A percentile compares a stretch with the other conserved stretches of the same genome.
Conservation (phyloP, 2,797 vertebrate genomes). For the Danio aesculapii region DNA sequence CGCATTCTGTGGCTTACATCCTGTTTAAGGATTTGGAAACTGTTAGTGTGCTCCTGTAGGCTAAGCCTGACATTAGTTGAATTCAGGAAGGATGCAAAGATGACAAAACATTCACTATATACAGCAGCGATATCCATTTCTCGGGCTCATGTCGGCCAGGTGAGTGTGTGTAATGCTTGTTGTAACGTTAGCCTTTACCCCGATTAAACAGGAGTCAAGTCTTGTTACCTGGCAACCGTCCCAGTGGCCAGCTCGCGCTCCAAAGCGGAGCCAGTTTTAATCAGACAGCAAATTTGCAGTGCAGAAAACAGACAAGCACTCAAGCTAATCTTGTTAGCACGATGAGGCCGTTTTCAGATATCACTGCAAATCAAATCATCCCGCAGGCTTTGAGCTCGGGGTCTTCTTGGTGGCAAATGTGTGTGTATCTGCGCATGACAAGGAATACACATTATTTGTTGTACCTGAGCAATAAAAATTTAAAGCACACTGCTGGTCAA, state of each 20-base stretch:
- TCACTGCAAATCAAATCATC: slow-evolving; percentile 90
- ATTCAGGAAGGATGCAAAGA: not conserved
- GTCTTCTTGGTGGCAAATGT: slow-evolving; percentile 57
- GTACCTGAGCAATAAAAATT: slow-evolving; percentile 31
- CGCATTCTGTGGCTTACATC: slow-evolving; percentile 27
- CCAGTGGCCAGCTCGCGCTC: slow-evolving; percentile 78
- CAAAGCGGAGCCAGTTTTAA: slow-evolving; percentile 81
- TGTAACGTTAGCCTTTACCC: slow-evolving; percentile 69
- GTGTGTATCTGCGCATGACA: slow-evolving; percentile 44
- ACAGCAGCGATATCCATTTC: not conserved
- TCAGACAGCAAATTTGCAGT: slow-evolving; percentile 85
- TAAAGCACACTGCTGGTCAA: slow-evolving; percentile 3
- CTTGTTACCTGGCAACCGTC: slow-evolving; percentile 87
- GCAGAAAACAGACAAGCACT: slow-evolving; percentile 86
- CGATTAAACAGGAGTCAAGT: slow-evolving; percentile 75
- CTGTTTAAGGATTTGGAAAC: slow-evolving; percentile 38
- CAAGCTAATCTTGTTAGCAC: slow-evolving; percentile 89
- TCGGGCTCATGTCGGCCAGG: slow-evolving; percentile 1
- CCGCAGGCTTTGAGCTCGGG: slow-evolving; percentile 80
- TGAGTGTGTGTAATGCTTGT: slow-evolving; percentile 60
- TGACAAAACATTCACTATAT: not conserved
- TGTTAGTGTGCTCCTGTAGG: not conserved
- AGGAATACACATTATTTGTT: slow-evolving; percentile 48
- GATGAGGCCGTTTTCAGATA: slow-evolving; percentile 91
- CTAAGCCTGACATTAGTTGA: not conserved